Evolutionary conservation across 1,140 invertebrate species (phyloP).

Genomic region (Drosophila littoralis): DNA sequence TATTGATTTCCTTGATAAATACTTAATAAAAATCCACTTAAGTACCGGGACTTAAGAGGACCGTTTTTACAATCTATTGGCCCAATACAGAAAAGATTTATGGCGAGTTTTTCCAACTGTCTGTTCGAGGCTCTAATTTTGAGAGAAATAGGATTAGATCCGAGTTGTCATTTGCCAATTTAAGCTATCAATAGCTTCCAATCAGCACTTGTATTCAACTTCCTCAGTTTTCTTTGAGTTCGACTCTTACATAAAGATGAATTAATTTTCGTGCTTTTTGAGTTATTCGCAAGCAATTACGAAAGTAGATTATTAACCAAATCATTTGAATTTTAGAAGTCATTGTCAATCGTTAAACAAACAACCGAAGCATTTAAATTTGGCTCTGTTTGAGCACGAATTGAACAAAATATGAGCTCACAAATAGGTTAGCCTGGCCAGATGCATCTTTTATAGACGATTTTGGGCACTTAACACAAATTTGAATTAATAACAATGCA

Average conservation of each 20-base stretch:
- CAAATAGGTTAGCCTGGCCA: neutral
- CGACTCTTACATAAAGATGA: too few species aligned
- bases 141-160: neutral
- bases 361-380: too few species aligned
- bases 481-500: conserved; percentile 69
- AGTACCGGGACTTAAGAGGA: conserved; percentile 36
- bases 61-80: neutral
- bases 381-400: neutral
- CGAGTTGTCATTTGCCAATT: too few species aligned
- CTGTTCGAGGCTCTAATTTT: neutral
- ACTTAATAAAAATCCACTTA: conserved; percentile 71
- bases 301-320: too few species aligned
- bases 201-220: too few species aligned
- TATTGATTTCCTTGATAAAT: conserved; percentile 76
- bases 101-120: neutral
- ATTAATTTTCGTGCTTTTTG: too few species aligned
- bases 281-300: too few species aligned
- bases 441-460: conserved; percentile 11
- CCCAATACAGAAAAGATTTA: conserved; percentile 21
- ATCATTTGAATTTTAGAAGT: too few species aligned
- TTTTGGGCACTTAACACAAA: conserved; percentile 58
- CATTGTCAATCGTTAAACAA: too few species aligned
- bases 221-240: too few species aligned
- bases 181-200: too few species aligned
- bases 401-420: too few species aligned